Evolutionary conservation across 2,797 vertebrate genomes (phyloP), one percentile per base, ranked within the genome.

Genomic region (Orientallactaga sibirica): DNA sequence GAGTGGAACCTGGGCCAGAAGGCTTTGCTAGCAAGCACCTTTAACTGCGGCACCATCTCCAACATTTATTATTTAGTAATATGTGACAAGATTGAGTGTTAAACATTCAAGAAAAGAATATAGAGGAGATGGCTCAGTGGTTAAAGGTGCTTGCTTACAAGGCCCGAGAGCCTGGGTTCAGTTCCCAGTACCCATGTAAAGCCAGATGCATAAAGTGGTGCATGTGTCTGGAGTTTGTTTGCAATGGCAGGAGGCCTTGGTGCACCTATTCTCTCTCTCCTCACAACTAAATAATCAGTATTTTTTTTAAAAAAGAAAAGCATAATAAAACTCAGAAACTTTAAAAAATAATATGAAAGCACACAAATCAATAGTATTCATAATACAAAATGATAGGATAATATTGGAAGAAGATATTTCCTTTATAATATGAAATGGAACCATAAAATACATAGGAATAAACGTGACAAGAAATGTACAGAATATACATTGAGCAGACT

Each of bases 331-430:
- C 14, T 25, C 74, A 52, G 48, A 88, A 84, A 67, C 15, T 80
- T n/a, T 74, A 58, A 81, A 85, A 91, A 87, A 82, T 43, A 64
- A 41, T 78, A 70, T 25, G 27, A 88, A 82, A 29, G 82, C 73
- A 67, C 43, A 90, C 37, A 75, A 85, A n/a, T 62, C 48, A 86
- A 1, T 71, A 52, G 33, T 25, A 80, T 62, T 77, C 43, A n/a
- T 86, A 16, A 7, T 55, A 41, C 20, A 41, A 67, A 74, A 78
- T 55, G 29, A 6, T 41, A 52, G 62, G 37, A 29, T 41, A 43
- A 7, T 64, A 70, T 64, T 85, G 68, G 52, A 78, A 74, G 58
- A 88, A 85, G 64, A 70, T 2, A 68, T 77, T 91, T 93, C 24
- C 48, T 85, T 76, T 74, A 81, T 33, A 67, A 10, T 89, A 80